phyloP scores from a whole-genome alignment of 2,888 invertebrate genomes.

The Esperia sulphurella region DNA sequence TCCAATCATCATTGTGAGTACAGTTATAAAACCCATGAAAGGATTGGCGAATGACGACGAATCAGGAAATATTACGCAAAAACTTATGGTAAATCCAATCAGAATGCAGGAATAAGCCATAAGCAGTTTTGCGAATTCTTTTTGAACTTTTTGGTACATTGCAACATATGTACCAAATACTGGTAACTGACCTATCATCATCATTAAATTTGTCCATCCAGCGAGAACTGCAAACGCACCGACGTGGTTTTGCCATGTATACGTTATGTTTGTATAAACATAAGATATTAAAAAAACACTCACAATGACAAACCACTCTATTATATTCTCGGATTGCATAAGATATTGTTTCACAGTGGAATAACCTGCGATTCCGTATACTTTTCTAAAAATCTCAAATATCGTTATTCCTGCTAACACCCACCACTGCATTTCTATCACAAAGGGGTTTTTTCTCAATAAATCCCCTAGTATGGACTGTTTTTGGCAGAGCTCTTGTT shows the following conservation, averaged over 20 bases:
- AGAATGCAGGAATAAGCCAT: slow-evolving; percentile 90
- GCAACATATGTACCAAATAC: slow-evolving; percentile 94
- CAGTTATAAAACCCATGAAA: slow-evolving; percentile 89
- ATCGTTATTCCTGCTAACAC: slow-evolving; percentile 86
- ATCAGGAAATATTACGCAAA: slow-evolving; percentile 91
- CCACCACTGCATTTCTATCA: slow-evolving; percentile 88
- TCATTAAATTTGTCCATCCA: slow-evolving; percentile 93
- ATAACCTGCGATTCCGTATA: slow-evolving; percentile 90
- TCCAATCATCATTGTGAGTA: slow-evolving; percentile 93
- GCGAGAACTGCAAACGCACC: slow-evolving; percentile 91
- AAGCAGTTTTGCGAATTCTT: slow-evolving; percentile 89
- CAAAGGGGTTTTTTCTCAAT: slow-evolving; percentile 82
- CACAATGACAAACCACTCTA: slow-evolving; percentile 94
- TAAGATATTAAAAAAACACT: slow-evolving; percentile 89
- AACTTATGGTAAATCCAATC: slow-evolving; percentile 91
- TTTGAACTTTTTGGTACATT: slow-evolving; percentile 92
- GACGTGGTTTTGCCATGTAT: slow-evolving; percentile 92
- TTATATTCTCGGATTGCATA: slow-evolving; percentile 89
- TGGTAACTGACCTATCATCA: slow-evolving; percentile 93
- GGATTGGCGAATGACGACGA: slow-evolving; percentile 91
- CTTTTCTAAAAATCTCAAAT: slow-evolving; percentile 87
- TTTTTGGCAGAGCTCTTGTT: slow-evolving; percentile 83
- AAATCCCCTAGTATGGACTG: slow-evolving; percentile 86
- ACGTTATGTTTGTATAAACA: slow-evolving; percentile 80
- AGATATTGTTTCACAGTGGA: slow-evolving; percentile 88